A percentile compares a stretch with the other conserved stretches of the same genome.
phyloP scores from a whole-genome alignment of 1,140 invertebrate species.

The Brachionus plicatilis region DNA sequence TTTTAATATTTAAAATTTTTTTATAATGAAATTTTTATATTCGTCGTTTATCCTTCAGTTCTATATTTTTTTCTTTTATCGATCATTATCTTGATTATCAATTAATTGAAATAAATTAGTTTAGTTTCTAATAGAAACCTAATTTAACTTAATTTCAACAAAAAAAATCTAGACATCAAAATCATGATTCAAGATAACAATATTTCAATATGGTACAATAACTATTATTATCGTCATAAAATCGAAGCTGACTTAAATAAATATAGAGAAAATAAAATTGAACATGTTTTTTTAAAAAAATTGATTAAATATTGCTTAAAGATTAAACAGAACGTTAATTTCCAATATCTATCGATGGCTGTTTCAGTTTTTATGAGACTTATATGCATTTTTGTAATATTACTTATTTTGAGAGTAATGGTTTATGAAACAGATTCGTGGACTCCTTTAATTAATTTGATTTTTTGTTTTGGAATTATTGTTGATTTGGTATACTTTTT shows the following conservation, averaged over 20 bases:
- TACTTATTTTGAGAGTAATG: neutral
- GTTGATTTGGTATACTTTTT: conserved; percentile 4
- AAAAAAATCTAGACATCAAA: neutral
- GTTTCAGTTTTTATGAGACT: neutral
- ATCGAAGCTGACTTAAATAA: neutral
- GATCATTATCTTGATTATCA: too few relatives aligned
- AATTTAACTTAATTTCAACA: neutral
- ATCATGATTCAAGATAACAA: neutral
- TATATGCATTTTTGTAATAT: neutral
- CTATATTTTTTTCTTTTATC: too few relatives aligned
- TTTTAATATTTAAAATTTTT: too few relatives aligned
- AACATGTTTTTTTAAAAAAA: neutral
- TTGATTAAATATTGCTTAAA: neutral
- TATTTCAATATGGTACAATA: neutral
- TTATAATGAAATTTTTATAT: too few relatives aligned
- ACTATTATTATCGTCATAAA: neutral
- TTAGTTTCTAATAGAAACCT: neutral
- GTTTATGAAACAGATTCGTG: conserved; percentile 21
- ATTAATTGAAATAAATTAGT: too few relatives aligned
- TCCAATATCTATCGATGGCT: neutral
- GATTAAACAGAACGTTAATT: neutral
- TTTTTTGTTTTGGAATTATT: neutral
- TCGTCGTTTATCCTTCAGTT: too few relatives aligned
- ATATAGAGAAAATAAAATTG: neutral
- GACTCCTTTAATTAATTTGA: neutral